Percentiles rank a stretch among this genome's conserved stretches.
Conservation (phyloP, 2,113 vertebrate species). For the Halcyon senegalensis region DNA sequence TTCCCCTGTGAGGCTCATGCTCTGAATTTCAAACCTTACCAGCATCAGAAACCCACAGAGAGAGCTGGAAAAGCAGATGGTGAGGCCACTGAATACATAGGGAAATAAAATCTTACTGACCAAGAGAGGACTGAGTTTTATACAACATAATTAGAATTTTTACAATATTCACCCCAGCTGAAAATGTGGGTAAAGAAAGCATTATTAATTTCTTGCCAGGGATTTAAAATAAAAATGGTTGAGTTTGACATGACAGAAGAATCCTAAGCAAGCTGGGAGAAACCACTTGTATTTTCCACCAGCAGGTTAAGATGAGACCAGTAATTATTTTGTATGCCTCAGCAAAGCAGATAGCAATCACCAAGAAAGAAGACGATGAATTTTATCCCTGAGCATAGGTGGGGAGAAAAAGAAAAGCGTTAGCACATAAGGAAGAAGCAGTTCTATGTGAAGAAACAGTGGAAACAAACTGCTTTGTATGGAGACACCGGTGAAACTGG, state of each 20-base stretch:
- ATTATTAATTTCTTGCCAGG: background rate
- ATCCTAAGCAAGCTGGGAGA: background rate
- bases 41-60: background rate
- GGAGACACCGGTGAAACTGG: accelerated
- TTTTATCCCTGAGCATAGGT: background rate
- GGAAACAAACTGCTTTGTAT: background rate
- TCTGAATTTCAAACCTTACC: background rate
- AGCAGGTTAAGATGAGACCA: background rate
- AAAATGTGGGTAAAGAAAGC: background rate
- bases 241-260: background rate
- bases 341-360: background rate
- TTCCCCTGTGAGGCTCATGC: background rate
- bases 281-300: background rate
- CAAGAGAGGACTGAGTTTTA: background rate
- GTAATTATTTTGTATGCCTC: background rate
- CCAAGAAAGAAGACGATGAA: background rate
- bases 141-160: background rate
- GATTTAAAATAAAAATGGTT: background rate
- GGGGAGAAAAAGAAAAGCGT: background rate
- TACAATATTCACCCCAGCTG: background rate
- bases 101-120: background rate
- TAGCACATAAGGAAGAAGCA: background rate
- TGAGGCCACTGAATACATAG: background rate
- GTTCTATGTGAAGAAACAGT: background rate
- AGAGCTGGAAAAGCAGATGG: background rate